These are phyloP conservation scores for Ophion slaviceki DNA, from an alignment of 2,888 invertebrate species.

Conservation along the genomic window DNA sequence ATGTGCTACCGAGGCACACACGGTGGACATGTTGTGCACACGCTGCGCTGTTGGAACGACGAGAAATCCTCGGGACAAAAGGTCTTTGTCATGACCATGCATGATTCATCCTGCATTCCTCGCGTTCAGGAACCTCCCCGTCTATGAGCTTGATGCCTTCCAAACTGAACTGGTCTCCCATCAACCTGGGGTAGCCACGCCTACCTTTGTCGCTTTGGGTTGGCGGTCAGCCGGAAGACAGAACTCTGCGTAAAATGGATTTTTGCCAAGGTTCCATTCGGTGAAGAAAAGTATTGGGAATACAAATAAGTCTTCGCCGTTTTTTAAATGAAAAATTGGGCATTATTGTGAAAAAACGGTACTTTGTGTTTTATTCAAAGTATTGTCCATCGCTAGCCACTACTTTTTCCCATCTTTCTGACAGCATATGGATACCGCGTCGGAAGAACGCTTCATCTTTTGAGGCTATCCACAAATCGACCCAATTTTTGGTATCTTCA, in stretches of 20 bases:
- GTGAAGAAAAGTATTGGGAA: not conserved
- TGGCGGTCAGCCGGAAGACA: not conserved
- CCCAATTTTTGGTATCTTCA: too few species aligned
- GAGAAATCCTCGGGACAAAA: constrained; percentile 67
- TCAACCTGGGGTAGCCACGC: not conserved
- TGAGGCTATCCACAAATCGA: too few species aligned
- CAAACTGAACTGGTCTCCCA: not conserved
- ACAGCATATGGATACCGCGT: too few species aligned
- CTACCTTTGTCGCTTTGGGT: not conserved
- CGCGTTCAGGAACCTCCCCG: not conserved
- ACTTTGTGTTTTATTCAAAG: too few species aligned
- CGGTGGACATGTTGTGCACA: constrained; percentile 36
- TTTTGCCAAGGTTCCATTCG: not conserved
- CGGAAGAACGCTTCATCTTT: too few species aligned
- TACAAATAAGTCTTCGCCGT: too few species aligned
- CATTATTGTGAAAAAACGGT: too few species aligned
- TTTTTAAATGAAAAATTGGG: too few species aligned
- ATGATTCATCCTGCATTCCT: constrained; percentile 64
- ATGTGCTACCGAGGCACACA: constrained; percentile 14
- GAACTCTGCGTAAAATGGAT: not conserved
- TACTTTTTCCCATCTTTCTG: too few species aligned
- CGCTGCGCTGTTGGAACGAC: constrained; percentile 17
- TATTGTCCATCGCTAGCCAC: too few species aligned
- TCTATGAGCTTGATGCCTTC: constrained; percentile 12
- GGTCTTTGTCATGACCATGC: constrained; percentile 67